Evolutionary conservation across 2,113 vertebrate species (phyloP).

Genomic region (Callorhinus ursinus): DNA sequence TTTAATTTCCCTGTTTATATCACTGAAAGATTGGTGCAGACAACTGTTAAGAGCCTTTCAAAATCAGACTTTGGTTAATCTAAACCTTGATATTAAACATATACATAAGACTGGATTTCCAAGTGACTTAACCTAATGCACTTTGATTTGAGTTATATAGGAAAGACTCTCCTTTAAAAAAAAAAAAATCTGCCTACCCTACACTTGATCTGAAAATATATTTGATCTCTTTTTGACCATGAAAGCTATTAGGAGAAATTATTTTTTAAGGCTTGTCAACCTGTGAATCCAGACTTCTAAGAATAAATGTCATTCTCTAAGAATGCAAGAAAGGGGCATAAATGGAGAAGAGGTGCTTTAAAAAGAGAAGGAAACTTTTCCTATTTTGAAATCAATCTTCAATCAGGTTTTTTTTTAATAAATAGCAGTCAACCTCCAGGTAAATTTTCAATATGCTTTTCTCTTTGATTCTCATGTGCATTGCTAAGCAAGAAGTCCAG

Average conservation of each 20-base stretch:
- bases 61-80: neutral
- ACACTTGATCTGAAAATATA: neutral
- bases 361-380: neutral
- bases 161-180: neutral
- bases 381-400: neutral
- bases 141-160: neutral
- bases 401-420: neutral
- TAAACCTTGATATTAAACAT: neutral
- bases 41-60: neutral
- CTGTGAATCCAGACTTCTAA: neutral
- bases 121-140: neutral
- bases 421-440: neutral
- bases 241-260: neutral
- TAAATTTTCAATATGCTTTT: neutral
- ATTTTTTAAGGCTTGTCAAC: neutral
- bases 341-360: neutral
- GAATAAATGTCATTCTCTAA: neutral
- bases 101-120: neutral
- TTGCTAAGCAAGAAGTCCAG: neutral
- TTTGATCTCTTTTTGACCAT: neutral
- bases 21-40: neutral
- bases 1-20: neutral
- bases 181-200: neutral
- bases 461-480: neutral
- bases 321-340: neutral